phyloP scores from a whole-genome alignment of 2,888 invertebrate species.

The Chorisops tibialis region DNA sequence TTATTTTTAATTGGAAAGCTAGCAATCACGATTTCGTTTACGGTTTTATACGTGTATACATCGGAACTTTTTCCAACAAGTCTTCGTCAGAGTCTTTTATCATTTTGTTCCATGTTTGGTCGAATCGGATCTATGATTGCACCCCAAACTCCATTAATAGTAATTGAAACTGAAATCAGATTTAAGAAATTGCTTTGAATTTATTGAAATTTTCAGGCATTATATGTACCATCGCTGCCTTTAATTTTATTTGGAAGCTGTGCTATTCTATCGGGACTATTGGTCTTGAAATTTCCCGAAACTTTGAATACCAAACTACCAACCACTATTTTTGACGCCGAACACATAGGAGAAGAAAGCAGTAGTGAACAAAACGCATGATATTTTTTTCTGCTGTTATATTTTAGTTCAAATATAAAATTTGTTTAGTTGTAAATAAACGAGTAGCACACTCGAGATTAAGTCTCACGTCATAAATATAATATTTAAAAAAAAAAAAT shows the following conservation, averaged over 20 bases:
- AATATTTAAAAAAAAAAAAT: no score
- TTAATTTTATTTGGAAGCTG: conserved; percentile 59
- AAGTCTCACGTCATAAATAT: neutral
- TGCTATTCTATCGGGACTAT: conserved; percentile 57
- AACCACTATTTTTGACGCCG: conserved; percentile 61
- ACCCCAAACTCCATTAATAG: conserved; percentile 65
- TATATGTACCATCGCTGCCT: conserved; percentile 43
- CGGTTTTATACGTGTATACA: conserved; percentile 65
- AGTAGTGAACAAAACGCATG: conserved; percentile 24
- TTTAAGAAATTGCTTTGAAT: neutral
- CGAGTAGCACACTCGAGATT: neutral
- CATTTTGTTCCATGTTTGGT: conserved; percentile 67
- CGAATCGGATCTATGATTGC: conserved; percentile 67
- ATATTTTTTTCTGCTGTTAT: neutral
- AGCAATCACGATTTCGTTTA: conserved; percentile 64
- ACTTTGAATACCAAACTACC: conserved; percentile 60
- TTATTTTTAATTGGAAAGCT: conserved; percentile 63
- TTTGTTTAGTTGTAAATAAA: neutral
- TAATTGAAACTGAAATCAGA: conserved; percentile 27
- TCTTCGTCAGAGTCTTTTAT: conserved; percentile 63
- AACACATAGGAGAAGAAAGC: conserved; percentile 48
- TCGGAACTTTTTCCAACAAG: conserved; percentile 70
- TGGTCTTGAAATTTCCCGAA: conserved; percentile 62
- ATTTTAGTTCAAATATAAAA: no score
- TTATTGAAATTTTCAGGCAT: neutral